A percentile compares a stretch with the other conserved stretches of the same genome.
Evolutionary conservation across 2,888 invertebrate species (phyloP).

Genomic region (Eupithecia centaureata): DNA sequence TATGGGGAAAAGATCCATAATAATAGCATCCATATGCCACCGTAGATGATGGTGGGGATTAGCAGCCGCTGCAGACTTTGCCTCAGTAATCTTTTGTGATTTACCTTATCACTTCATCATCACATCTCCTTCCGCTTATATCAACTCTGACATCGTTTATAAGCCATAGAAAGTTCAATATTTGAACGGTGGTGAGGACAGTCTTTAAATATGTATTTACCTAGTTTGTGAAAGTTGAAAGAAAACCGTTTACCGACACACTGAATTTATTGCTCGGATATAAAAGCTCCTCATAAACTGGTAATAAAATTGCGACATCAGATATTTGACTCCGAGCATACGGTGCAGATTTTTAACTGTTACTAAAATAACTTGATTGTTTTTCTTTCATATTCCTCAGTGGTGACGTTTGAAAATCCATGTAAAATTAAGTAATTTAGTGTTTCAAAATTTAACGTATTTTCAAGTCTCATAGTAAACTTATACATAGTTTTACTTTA

Average conservation of each 20-base stretch:
- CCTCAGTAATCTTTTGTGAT: too few relatives aligned
- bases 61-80: too few relatives aligned
- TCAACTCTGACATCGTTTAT: too few relatives aligned
- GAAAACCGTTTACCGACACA: background rate
- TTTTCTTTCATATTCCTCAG: background rate
- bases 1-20: too few relatives aligned
- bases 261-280: background rate
- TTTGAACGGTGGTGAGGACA: background rate
- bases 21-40: too few relatives aligned
- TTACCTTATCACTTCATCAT: too few relatives aligned
- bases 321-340: background rate
- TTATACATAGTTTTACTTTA: too few relatives aligned
- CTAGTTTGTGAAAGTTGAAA: background rate
- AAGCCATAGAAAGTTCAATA: too few relatives aligned
- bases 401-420: background rate
- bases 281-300: constrained; percentile 9
- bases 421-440: background rate
- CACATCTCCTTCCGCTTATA: too few relatives aligned
- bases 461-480: background rate
- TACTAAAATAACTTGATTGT: background rate
- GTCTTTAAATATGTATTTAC: background rate
- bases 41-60: too few relatives aligned
- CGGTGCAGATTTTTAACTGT: background rate
- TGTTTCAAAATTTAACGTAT: background rate
- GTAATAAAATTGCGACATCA: constrained; percentile 6